Base-by-base conservation (phyloP, 1,140 invertebrate species). In the Drosophila cardini region DNA sequence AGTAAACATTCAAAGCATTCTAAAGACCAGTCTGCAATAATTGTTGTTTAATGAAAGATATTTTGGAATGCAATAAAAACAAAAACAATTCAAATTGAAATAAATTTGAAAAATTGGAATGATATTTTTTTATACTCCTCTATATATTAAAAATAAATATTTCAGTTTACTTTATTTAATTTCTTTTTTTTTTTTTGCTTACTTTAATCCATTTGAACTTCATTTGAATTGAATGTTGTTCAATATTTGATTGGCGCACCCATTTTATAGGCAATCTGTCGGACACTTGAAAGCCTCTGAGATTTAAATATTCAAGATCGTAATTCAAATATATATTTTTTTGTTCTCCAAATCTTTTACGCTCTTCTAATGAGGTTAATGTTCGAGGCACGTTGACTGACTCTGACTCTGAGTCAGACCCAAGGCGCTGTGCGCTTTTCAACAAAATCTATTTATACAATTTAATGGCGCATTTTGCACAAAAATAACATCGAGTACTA, bases 381-480 rank as follows among this genome's bases (percentile, higher is more conserved):
- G 83, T 87, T 87, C 83, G 83, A 89, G 62, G 72, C 80, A 71
- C 58, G 80, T 83, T 87, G 83, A 87, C 76, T 87, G 83, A 87
- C 76, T 87, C 83, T 89, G 64, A 72, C 32, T 61, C 46, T 32
- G 68, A 72, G 34, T 56, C 63, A 53, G 50, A 50, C 78, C 18
- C n/a, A n/a, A n/a, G 3, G 61, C 64, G 46, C 46, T 76, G 76
- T 87, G 82, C 83, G 82, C 79, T 78, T 82, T 79, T 87, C 84
- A 74, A 43, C 68, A 40, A 60, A 60, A 26, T 83, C 84, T 87
- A 87, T 87, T 87, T 83, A 74, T 87, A 89, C 38, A 36, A 83
- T 74, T 87, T 87, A 87, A 87, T 87, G 83, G 83, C 83, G 83
- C 83, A 87, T 87, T 86, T 87, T 89, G 83, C 79, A 87, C 80